These are phyloP conservation scores for Chrysolina oricalcia DNA, from an alignment of 2,888 invertebrate species.

Conservation along the genomic window DNA sequence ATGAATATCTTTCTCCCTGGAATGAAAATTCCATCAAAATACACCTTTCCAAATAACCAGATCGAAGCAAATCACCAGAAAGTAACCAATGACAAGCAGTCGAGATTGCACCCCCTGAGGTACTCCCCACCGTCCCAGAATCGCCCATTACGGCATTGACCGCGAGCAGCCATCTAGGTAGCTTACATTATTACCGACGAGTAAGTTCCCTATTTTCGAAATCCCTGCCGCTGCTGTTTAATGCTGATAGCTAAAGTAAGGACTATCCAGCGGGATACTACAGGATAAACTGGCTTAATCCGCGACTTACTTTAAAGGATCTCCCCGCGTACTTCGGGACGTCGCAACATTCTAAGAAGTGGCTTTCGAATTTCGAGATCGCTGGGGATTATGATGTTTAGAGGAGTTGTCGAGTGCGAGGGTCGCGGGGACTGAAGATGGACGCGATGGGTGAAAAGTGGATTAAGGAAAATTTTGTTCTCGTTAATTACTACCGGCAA, in stretches of 20 bases:
- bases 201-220: constrained; percentile 57
- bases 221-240: constrained; percentile 64
- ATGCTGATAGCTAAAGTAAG: constrained; percentile 66
- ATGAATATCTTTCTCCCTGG: too few species aligned
- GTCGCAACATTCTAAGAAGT: constrained; percentile 52
- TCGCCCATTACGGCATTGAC: constrained; percentile 44
- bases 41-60: background rate
- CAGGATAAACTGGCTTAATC: constrained; percentile 60
- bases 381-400: constrained; percentile 44
- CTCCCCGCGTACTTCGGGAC: constrained; percentile 48
- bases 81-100: constrained; percentile 11
- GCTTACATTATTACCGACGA: constrained; percentile 55
- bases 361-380: constrained; percentile 47
- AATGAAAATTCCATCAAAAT: background rate
- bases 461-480: constrained; percentile 12
- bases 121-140: constrained; percentile 20
- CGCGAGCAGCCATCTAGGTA: constrained; percentile 54
- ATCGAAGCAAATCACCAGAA: constrained; percentile 34
- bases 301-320: constrained; percentile 57
- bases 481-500: background rate
- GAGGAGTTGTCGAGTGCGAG: constrained; percentile 33
- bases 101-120: constrained; percentile 30
- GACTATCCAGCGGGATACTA: constrained; percentile 64
- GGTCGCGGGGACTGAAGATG: constrained; percentile 14
- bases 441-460: constrained; percentile 25